Base-by-base conservation (phyloP, 2,888 invertebrate genomes). In the Herminia tarsipennalis region DNA sequence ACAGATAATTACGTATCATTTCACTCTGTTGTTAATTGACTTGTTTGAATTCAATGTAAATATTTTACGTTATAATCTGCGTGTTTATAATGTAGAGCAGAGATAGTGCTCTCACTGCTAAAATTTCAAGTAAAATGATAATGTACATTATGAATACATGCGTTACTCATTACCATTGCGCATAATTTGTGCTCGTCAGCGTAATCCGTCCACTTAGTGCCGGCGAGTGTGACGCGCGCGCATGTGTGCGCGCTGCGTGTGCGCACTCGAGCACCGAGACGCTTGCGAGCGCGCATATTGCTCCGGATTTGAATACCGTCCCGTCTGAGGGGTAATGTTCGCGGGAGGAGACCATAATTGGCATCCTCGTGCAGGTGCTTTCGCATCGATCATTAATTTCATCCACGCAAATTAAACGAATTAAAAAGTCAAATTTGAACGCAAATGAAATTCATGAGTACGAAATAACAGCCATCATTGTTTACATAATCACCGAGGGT, bases 111-210 rank as follows among this genome's bases (percentile, higher is more conserved):
- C 45, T 49, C 24, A 42, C 32, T 38, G 45, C 32, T 37, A 34
- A 17, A 9, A 25, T 30, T 14, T 17, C 32, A 56, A 42, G 35
- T 22, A 39, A 25, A 47, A 40, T 39, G 45, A 34, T 34, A 20
- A 21, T 35, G 17, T 5, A 17, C 22, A 29, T 29, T 35, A 51
- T 49, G 32, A 54, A 41, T 30, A 57, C 24, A 43, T 40, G 47
- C 42, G 44, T 49, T 46, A 41, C 48, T 57, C 42, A 60, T 55
- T 54, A 54, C 29, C 48, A 60, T 51, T 46, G 4, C 43, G 41
- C 33, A 43, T 56, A 33, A 47, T 43, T 35, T 34, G 29, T 41
- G 40, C 36, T 30, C 35, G 36, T 35, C 44, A 45, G 44, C 38
- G 47, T 48, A 38, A 50, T 47, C 46, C 44, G 25, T 29, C 17